Evolutionary conservation across 2,888 invertebrate genomes (phyloP).

Genomic region (Drosophila antonietae): DNA sequence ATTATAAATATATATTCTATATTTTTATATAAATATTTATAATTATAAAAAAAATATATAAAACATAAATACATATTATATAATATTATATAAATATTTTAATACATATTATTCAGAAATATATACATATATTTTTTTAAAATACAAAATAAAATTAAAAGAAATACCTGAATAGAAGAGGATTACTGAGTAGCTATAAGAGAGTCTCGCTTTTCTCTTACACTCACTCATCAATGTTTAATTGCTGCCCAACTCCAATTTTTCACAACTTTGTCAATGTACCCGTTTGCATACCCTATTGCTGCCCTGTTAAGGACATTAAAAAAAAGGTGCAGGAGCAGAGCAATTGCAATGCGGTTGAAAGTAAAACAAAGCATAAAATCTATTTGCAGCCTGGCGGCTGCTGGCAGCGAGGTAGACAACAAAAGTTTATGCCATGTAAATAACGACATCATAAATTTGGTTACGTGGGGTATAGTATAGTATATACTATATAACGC

Average conservation of each 20-base stretch:
- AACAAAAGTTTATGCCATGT: conserved; percentile 78
- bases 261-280: not conserved
- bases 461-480: conserved; percentile 51
- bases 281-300: conserved; percentile 6
- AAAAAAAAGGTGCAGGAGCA: conserved; percentile 16
- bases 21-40: too few relatives aligned
- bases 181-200: not conserved
- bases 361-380: conserved; percentile 74
- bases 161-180: not conserved
- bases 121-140: too few relatives aligned
- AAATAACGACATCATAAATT: conserved; percentile 80
- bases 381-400: conserved; percentile 71
- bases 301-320: conserved; percentile 23
- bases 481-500: conserved; percentile 33
- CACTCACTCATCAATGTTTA: not conserved
- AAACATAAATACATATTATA: too few relatives aligned
- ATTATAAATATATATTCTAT: too few relatives aligned
- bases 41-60: too few relatives aligned
- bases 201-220: not conserved
- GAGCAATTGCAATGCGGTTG: conserved; percentile 28
- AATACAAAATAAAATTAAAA: too few relatives aligned
- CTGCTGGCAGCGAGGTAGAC: conserved; percentile 34
- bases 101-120: too few relatives aligned
- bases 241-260: not conserved
- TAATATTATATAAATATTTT: too few relatives aligned